Evolutionary conservation across 2,888 invertebrate species (phyloP).

Genomic region (Deilephila porcellus): DNA sequence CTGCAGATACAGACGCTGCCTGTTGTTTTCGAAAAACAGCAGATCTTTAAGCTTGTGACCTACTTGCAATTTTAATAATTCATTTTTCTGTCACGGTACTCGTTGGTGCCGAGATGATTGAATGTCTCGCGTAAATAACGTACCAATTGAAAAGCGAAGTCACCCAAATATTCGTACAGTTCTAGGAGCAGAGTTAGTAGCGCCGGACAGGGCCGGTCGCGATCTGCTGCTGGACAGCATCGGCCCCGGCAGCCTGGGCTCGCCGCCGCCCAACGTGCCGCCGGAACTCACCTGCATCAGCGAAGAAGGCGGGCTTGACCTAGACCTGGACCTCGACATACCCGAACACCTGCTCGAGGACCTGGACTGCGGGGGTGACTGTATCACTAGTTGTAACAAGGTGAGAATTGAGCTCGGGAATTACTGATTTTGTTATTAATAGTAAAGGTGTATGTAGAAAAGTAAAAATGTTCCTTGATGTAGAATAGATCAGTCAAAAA

Average conservation of each 20-base stretch:
- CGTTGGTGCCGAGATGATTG: too few relatives aligned
- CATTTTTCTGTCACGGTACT: too few relatives aligned
- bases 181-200: conserved; percentile 80
- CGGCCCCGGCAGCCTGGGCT: conserved; percentile 75
- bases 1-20: too few relatives aligned
- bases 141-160: too few relatives aligned
- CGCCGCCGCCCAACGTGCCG: conserved; percentile 81
- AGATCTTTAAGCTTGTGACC: too few relatives aligned
- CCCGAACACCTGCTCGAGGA: conserved; percentile 91
- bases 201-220: conserved; percentile 73
- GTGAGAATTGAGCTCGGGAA: conserved; percentile 46
- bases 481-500: too few relatives aligned
- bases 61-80: too few relatives aligned
- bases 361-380: conserved; percentile 91
- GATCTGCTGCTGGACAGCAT: conserved; percentile 75
- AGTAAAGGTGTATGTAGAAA: neutral
- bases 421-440: neutral
- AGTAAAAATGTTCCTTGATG: too few relatives aligned
- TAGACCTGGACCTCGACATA: conserved; percentile 88
- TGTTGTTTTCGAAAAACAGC: too few relatives aligned
- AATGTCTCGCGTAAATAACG: too few relatives aligned
- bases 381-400: conserved; percentile 94
- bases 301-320: conserved; percentile 93
- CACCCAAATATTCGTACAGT: conserved; percentile 49
- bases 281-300: conserved; percentile 93